A percentile compares a stretch with the other conserved stretches of the same genome.
phyloP scores from a whole-genome alignment of 2,113 vertebrate species.

The Eublepharis macularius region DNA sequence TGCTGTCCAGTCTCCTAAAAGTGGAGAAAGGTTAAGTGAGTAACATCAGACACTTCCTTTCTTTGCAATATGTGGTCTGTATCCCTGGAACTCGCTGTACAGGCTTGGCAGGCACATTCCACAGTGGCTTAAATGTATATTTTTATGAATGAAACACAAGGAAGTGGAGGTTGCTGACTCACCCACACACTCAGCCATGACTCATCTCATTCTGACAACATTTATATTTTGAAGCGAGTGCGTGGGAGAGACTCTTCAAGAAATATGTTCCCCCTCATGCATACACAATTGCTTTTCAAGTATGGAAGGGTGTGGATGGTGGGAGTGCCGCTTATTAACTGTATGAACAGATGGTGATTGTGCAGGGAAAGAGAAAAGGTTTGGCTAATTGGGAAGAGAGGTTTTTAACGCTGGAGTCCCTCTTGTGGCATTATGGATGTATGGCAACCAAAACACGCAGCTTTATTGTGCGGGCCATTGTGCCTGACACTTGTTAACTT shows the following conservation, averaged over 20 bases:
- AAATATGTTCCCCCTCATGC: neutral
- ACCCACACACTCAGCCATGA: conserved; percentile 77
- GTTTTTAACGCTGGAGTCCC: neutral
- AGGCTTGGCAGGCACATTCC: conserved; percentile 22
- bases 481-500: too few species aligned
- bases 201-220: conserved; percentile 61
- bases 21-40: neutral
- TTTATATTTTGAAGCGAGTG: neutral
- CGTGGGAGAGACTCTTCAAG: conserved; percentile 4
- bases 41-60: conserved; percentile 25
- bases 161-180: conserved; percentile 82
- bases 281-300: neutral
- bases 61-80: conserved; percentile 11
- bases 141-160: conserved; percentile 87
- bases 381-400: neutral
- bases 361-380: neutral
- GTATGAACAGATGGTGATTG: neutral
- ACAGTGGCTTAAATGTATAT: conserved; percentile 44
- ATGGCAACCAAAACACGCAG: rapidly evolving
- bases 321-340: neutral
- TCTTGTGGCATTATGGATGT: conserved; percentile 4
- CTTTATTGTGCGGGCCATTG: neutral
- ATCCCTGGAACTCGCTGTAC: conserved; percentile 27
- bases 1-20: neutral
- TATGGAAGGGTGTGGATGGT: neutral